Base-by-base conservation (phyloP, 2,113 vertebrate genomes). In the Arothron firmamentum region DNA sequence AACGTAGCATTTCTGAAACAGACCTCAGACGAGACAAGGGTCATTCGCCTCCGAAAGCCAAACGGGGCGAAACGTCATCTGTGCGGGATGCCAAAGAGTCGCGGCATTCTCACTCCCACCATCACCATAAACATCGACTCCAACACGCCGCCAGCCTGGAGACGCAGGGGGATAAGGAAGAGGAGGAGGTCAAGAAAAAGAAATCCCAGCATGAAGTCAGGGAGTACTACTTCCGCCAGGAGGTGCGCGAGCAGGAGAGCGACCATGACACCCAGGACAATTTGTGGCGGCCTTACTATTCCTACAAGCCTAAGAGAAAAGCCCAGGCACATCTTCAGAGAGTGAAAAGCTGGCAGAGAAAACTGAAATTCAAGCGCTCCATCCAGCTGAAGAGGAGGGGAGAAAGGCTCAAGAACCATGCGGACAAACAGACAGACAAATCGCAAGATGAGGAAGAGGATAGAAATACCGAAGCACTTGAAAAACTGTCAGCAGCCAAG, bases 251-350 rank as follows among this genome's bases (percentile, higher is more conserved):
- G 46, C 86, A 75, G 19, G 92, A 92, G 0, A 92, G 92, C 0
- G 91, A 93, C 54, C 88, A 92, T 4, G 92, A 94, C 4, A 85
- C 72, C 0, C 92, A 94, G 60, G 94, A 96, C 70, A 91, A 94
- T 59, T 88, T 95, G 20, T 95, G 94, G 94, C 87, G 93, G 58
- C 94, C 94, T 1, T 96, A 96, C 70, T 94, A 96, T 77, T 92
- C 91, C 13, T 96, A 96, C 82, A 96, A 96, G 69, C 93, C 94
- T 47, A 96, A 95, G 67, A 86, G 91, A 49, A 94, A 94, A 75
- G 68, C 88, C 1, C 86, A 87, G 28, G 83, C 89, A 4, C 93
- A 90, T 62, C 57, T 90, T 51, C 91, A 92, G 67, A 91, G 88
- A 69, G 78, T 89, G 7, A 92, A 91, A 76, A 90, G 77, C 62